Evolutionary conservation across 2,888 invertebrate species (phyloP).

Genomic region (Andrena minutula): DNA sequence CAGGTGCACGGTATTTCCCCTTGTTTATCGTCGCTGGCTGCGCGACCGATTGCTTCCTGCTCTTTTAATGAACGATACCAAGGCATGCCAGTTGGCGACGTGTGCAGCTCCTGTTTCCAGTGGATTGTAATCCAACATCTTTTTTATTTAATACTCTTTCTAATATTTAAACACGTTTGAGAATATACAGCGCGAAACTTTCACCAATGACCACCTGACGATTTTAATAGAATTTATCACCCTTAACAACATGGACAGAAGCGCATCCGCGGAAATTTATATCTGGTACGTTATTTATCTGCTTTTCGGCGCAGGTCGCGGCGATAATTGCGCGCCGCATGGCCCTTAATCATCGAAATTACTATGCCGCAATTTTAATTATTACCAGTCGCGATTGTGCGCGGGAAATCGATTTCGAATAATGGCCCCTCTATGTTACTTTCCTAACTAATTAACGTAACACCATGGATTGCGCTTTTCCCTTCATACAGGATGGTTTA

Average conservation of each 20-base stretch:
- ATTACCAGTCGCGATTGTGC: slow-evolving; percentile 57
- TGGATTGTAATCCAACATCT: neutral
- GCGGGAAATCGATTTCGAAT: slow-evolving; percentile 52
- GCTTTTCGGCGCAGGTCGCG: slow-evolving; percentile 40
- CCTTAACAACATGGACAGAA: slow-evolving; percentile 34
- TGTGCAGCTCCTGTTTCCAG: neutral
- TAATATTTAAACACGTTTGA: neutral
- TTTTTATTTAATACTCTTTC: neutral
- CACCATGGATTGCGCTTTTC: neutral
- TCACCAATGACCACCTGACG: slow-evolving; percentile 15
- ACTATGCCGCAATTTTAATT: slow-evolving; percentile 65
- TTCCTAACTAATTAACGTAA: slow-evolving; percentile 47
- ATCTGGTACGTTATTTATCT: slow-evolving; percentile 57
- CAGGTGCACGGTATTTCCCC: neutral
- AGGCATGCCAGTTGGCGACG: neutral
- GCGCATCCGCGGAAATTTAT: slow-evolving; percentile 49
- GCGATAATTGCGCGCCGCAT: slow-evolving; percentile 55
- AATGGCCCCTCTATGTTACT: slow-evolving; percentile 32
- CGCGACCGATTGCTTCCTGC: slow-evolving; percentile 1
- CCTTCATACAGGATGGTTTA: neutral
- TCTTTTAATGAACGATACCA: neutral
- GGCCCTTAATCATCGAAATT: slow-evolving; percentile 64
- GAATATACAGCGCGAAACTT: neutral
- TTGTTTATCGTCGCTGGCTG: neutral
- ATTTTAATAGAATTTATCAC: slow-evolving; percentile 50